Evolutionary conservation across 1,140 invertebrate species (phyloP), one percentile per base, ranked within the genome.

Genomic region (Laupala kohalensis): DNA sequence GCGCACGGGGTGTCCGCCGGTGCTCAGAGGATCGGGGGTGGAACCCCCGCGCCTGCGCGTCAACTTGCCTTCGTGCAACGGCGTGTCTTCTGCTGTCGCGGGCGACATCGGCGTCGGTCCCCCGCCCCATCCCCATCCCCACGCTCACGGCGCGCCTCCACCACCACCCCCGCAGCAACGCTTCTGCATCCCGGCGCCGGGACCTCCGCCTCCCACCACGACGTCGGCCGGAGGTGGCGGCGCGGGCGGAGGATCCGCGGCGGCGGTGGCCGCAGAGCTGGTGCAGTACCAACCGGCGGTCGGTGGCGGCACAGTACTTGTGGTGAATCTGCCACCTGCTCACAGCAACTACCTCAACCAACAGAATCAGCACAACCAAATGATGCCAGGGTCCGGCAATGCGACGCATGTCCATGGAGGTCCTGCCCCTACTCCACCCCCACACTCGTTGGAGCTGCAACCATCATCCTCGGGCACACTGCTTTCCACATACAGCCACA

Each of bases 301-400:
- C 0, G 84, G 83, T 19, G 89, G 90, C 23, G 89, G 89, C 2
- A 88, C 90, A 0, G 89, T 92, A 1, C 81, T 93, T 1, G 91
- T 92, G 1, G 91, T 93, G 0, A 92, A 90, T 75, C 81, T 92
- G n/a, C 90, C 91, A 12, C 90, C 90, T 63, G 79, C 81, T 5
- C 73, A 74, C n/a, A 69, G 70, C 15, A 79, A 78, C 74, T 74
- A 79, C 63, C 76, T 81, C 27, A 82, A 78, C 74, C 79, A 79
- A 15, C 78, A 81, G 25, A 77, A 79, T 3, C 76, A 78, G 28
- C 77, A 77, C 3, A 66, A 71, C 27, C 65, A 70, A 65, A 72
- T 29, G 6, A 19, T 30, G 24, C 15, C 26, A 5, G 27, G 15
- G 25, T 24, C 27, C 19, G 26, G 27, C 6, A 62, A 24, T 13